These are phyloP conservation scores for rat (Rattus norvegicus) DNA, from an alignment of 2,113 vertebrate genomes.

Conservation along the genomic window DNA sequence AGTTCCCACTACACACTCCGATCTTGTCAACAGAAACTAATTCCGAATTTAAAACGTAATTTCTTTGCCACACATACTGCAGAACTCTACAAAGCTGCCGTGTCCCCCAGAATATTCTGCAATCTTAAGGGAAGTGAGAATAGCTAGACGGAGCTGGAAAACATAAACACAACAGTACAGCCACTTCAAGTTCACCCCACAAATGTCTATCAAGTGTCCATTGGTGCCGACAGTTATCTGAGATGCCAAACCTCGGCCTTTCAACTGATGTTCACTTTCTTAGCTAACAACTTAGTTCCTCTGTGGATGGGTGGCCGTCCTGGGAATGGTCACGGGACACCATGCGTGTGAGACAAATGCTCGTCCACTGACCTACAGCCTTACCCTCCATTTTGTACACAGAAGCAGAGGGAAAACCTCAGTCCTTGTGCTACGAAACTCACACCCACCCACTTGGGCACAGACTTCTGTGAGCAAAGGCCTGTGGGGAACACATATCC, in stretches of 20 bases:
- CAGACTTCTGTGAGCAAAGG: not conserved
- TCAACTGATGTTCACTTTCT: not conserved
- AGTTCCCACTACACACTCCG: not conserved
- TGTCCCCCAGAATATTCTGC: not conserved
- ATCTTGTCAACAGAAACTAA: not conserved
- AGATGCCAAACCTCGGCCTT: conserved; percentile 21
- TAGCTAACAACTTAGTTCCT: not conserved
- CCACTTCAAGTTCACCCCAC: not conserved
- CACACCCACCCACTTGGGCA: not conserved
- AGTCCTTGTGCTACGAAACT: not conserved
- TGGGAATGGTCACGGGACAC: not conserved
- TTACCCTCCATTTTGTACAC: not conserved
- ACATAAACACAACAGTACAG: not conserved
- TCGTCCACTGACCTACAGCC: not conserved
- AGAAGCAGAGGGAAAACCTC: not conserved
- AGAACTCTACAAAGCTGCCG: not conserved
- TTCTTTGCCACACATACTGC: not conserved
- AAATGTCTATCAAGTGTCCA: not conserved
- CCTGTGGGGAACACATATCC: not conserved
- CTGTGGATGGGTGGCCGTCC: not conserved
- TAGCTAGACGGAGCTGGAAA: not conserved
- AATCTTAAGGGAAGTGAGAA: not conserved
- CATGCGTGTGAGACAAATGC: not conserved
- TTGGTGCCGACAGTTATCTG: not conserved
- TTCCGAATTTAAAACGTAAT: not conserved